Evolutionary conservation across 1,140 invertebrate genomes (phyloP), one percentile per base, ranked within the genome.

Genomic region (Hermetia illucens): DNA sequence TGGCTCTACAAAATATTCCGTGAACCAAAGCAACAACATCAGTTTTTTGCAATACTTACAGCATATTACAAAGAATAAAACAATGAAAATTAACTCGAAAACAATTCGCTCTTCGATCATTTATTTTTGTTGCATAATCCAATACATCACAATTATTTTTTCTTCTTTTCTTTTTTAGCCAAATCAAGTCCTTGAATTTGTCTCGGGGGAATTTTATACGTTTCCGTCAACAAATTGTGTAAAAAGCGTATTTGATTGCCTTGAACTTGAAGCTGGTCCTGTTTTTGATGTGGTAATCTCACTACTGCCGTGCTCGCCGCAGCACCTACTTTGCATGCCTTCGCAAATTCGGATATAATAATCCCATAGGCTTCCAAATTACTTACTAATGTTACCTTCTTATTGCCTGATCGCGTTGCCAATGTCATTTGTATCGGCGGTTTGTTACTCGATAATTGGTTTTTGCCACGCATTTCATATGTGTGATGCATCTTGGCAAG

Each of bases 331-430:
- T 92, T 87, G 48, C 86, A 85, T 49, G 79, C 73, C 48, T 82
- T 81, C 8, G 82, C 80, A 61, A 93, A 80, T 45, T 80, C 76
- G 18, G 71, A 57, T 32, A 86, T 63, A 50, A 78, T 77, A 42
- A 93, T 84, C 12, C 87, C 86, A 64, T 76, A 93, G 17, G 72
- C 63, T 58, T 90, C 84, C 41, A 92, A 67, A 61, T 92, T 92
- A 44, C 85, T 82, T 0, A 94, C 72, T 24, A 93, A 58, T 1
- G 89, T 93, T 45, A 88, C 85, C 69, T 91, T 92, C 59, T 94
- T 94, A 52, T 87, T 87, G n/a, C 80, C 78, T 18, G 75, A 73
- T 37, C 88, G 63, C n/a, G 75, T 78, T 12, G 72, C 75, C 3
- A 90, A 74, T 9, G 72, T 72, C 58, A 93, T 78, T 45, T 77